Evolutionary conservation across 2,888 invertebrate species (phyloP), one percentile per base, ranked within the genome.

Genomic region (Calameuta pallipes): DNA sequence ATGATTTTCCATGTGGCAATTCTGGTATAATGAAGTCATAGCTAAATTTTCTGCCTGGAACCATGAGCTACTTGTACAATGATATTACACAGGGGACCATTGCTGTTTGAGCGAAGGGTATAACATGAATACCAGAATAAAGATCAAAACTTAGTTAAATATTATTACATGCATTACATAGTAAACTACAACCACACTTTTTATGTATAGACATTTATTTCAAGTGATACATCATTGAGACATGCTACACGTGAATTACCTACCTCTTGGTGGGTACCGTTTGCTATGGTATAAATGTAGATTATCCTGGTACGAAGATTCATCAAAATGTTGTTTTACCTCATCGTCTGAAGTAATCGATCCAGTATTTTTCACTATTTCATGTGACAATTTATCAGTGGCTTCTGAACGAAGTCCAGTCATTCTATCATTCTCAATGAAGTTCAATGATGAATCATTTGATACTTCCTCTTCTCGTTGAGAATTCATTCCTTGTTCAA

Each of bases 1-100:
- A 88, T 77, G 93, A 90, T 85, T 93, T 92, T n/a, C 96, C 97
- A 81, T 91, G 92, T 0, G 96, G 97, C 83, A 96, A 92, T 90
- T 96, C 95, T 0, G 96, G 97, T 81, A 97, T 96, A 70, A 95
- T 92, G 89, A 96, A 96, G 85, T 94, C 94, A 78, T 85, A 90
- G 75, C 68, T 80, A 69, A 11, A 75, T 23, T 33, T 75, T 69
- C 78, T 31, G 56, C 80, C 84, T 81, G 80, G 70, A 82, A 56
- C 23, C 23, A 82, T 74, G 68, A 77, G 30, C 74, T 30, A 34
- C 36, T n/a, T 23, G 9, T n/a, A 15, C 74, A 35, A 56, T 74
- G 11, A n/a, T 23, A 9, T 30, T 75, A n/a, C 75, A 37, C 9
- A 37, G 33, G 11, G 74, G 34, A 37, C 36, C 30, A n/a, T 74